Percentiles rank a stretch among this genome's conserved stretches.
phyloP scores from a whole-genome alignment of 1,140 invertebrate genomes.

The Aphis craccivora region DNA sequence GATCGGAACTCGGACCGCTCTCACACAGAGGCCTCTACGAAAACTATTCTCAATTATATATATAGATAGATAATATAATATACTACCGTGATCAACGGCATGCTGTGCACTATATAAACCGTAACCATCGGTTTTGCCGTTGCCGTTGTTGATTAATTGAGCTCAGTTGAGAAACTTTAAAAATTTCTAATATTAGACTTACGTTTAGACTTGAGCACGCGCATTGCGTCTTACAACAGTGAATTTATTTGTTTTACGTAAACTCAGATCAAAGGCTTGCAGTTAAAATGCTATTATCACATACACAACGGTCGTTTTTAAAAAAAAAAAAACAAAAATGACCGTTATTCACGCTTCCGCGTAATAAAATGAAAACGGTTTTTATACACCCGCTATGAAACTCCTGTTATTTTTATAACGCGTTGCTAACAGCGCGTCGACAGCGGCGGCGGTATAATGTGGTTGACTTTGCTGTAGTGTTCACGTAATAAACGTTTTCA shows the following conservation, averaged over 20 bases:
- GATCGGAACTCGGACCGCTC: neutral
- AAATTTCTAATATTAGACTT: neutral
- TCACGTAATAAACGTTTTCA: constrained; percentile 25
- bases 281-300: too few species aligned
- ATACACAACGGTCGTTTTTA: neutral
- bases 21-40: neutral
- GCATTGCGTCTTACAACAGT: too few species aligned
- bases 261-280: neutral
- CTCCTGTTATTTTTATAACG: neutral
- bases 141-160: neutral
- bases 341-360: neutral
- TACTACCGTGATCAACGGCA: neutral
- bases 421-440: neutral
- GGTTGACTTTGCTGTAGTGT: neutral
- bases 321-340: neutral
- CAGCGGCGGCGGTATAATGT: neutral
- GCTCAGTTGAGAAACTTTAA: too few species aligned
- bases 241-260: too few species aligned
- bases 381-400: neutral
- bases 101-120: neutral
- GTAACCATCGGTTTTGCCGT: neutral
- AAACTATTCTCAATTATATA: too few species aligned
- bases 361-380: neutral
- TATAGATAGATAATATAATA: neutral
- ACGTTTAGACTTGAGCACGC: too few species aligned